Evolutionary conservation across 2,888 invertebrate species (phyloP).

Genomic region (Calliphora vomitoria): DNA sequence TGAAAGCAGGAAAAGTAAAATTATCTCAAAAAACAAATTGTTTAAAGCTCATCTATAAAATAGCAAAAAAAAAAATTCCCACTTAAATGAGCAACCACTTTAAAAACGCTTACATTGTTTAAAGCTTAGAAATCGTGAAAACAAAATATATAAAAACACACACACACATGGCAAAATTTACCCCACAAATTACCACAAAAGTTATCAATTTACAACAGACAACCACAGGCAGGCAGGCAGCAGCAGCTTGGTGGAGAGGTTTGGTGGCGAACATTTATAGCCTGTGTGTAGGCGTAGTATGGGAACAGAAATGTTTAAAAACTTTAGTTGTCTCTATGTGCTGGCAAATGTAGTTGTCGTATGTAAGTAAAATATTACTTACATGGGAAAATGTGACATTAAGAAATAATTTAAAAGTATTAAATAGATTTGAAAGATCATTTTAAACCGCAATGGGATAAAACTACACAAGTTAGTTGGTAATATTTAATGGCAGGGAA

Average conservation of each 20-base stretch:
- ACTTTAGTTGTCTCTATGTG: conserved; percentile 10
- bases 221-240: conserved; percentile 5
- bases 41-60: neutral
- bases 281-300: conserved; percentile 46
- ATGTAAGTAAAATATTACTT: conserved; percentile 40
- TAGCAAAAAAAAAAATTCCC: neutral
- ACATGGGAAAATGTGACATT: conserved; percentile 59
- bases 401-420: conserved; percentile 60
- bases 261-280: neutral
- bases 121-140: neutral
- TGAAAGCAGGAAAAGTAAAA: neutral
- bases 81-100: conserved; percentile 27
- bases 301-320: conserved; percentile 33
- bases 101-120: neutral
- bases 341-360: conserved; percentile 9
- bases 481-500: conserved; percentile 41
- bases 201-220: conserved; percentile 57
- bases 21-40: conserved; percentile 2
- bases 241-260: neutral
- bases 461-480: neutral
- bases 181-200: conserved; percentile 56
- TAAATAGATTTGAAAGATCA: conserved; percentile 59
- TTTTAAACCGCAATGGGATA: conserved; percentile 41
- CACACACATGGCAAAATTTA: conserved; percentile 42
- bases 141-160: neutral